phyloP scores from a whole-genome alignment of 2,113 vertebrate species.

The Daubentonia madagascariensis region DNA sequence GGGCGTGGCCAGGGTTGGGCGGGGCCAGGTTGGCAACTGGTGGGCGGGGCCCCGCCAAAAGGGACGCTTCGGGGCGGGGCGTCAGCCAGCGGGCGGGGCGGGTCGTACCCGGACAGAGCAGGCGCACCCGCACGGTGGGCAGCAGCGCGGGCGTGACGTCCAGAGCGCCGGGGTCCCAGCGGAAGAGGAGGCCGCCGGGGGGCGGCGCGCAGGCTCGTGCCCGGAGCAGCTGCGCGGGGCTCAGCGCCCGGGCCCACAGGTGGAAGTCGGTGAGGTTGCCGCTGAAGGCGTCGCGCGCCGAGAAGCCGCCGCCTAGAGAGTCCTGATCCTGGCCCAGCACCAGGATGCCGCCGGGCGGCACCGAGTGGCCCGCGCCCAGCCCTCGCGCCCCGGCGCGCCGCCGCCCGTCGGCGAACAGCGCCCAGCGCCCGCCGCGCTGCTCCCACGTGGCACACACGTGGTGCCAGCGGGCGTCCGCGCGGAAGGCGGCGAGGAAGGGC shows the following conservation, averaged over 20 bases:
- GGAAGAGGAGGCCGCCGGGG: slow-evolving; percentile 80
- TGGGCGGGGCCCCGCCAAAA: neutral
- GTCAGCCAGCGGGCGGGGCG: too few relatives aligned
- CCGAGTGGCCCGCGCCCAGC: slow-evolving; percentile 80
- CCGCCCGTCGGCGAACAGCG: slow-evolving; percentile 86
- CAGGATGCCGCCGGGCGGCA: slow-evolving; percentile 86
- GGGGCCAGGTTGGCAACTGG: neutral
- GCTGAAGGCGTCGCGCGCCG: slow-evolving; percentile 88
- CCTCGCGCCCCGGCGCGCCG: slow-evolving; percentile 79
- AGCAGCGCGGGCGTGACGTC: slow-evolving; percentile 79
- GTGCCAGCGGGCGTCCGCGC: slow-evolving; percentile 88
- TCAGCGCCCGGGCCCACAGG: slow-evolving; percentile 85
- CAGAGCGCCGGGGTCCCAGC: slow-evolving; percentile 81
- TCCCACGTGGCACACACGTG: slow-evolving; percentile 91
- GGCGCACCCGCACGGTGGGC: slow-evolving; percentile 44
- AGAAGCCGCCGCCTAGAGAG: slow-evolving; percentile 91
- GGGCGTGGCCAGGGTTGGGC: neutral
- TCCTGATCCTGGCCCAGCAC: slow-evolving; percentile 95
- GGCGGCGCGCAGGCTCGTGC: slow-evolving; percentile 81
- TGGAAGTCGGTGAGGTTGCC: slow-evolving; percentile 91
- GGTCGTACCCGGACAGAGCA: slow-evolving; percentile 87
- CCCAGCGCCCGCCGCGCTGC: slow-evolving; percentile 81
- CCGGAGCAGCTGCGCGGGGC: slow-evolving; percentile 79
- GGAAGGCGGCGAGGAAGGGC: slow-evolving; percentile 86
- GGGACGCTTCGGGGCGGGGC: neutral